Conservation (phyloP, 2,113 vertebrate species). For the Dicrurus megarhynchus region DNA sequence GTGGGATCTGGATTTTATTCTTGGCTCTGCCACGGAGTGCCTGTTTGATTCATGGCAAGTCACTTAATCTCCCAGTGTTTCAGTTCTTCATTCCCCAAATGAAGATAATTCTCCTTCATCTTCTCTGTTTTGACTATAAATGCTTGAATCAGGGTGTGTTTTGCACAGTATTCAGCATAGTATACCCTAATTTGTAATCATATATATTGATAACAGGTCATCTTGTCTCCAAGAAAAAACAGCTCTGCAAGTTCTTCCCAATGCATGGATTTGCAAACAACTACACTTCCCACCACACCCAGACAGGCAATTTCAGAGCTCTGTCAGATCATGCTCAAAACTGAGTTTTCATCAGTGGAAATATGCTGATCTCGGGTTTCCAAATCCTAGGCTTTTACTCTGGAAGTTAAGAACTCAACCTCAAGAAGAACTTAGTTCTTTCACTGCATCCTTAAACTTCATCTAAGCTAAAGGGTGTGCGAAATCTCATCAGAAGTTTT, state of each 20-base stretch:
- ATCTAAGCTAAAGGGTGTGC: not conserved
- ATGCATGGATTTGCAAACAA: not conserved
- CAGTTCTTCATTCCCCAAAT: not conserved
- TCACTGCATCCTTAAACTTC: not conserved
- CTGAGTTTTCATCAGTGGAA: not conserved
- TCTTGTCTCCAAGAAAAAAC: not conserved
- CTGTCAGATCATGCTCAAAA: not conserved
- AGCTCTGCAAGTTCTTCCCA: not conserved
- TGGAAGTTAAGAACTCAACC: not conserved
- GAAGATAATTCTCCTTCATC: not conserved
- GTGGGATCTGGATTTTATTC: conserved; percentile 26
- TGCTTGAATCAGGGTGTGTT: not conserved
- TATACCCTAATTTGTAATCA: not conserved
- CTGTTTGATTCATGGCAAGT: not conserved
- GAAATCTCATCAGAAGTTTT: not conserved
- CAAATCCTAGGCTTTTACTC: not conserved
- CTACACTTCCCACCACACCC: not conserved
- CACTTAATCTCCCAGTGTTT: not conserved
- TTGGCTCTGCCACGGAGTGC: not conserved
- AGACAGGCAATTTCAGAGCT: not conserved
- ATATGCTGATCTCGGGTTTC: not conserved
- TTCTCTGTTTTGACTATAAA: not conserved
- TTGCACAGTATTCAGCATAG: not conserved
- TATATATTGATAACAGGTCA: not conserved
- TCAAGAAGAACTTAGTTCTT: not conserved